Conservation (phyloP, 2,888 invertebrate species). For the Drosophila vallismaia region DNA sequence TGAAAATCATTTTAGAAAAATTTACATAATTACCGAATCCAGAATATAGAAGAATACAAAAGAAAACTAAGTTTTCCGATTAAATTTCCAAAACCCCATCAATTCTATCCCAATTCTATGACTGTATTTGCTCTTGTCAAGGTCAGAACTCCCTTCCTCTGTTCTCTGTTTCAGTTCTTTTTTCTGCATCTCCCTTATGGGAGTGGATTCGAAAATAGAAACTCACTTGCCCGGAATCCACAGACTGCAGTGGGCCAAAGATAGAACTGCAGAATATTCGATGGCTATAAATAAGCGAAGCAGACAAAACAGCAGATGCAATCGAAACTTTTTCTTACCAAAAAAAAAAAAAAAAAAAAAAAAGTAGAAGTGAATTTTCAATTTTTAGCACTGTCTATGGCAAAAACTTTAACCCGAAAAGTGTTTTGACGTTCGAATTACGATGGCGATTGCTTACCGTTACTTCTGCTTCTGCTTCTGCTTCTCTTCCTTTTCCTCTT, state of each 20-base stretch:
- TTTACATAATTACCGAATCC: too few relatives aligned
- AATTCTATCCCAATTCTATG: background rate
- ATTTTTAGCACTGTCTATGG: constrained; percentile 2
- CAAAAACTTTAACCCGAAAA: constrained; percentile 16
- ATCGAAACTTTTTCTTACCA: constrained; percentile 52
- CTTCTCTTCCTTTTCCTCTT: constrained; percentile 4
- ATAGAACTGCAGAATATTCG: constrained; percentile 62
- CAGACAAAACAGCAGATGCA: constrained; percentile 39
- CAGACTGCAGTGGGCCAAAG: constrained; percentile 50
- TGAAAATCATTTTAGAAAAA: too few relatives aligned
- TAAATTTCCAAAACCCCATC: background rate
- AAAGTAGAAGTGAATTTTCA: background rate
- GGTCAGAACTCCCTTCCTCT: constrained; percentile 48
- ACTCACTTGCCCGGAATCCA: constrained; percentile 63
- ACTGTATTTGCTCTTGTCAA: constrained; percentile 41
- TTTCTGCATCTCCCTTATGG: constrained; percentile 39
- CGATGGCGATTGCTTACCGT: constrained; percentile 59
- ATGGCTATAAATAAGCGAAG: constrained; percentile 66
- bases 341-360: constrained; percentile 1
- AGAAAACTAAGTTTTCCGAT: background rate
- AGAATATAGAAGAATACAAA: background rate
- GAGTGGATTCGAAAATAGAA: constrained; percentile 61
- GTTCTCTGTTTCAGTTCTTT: background rate
- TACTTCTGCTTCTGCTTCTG: constrained; percentile 22
- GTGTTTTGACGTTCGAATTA: constrained; percentile 34